phyloP scores from a whole-genome alignment of 2,797 vertebrate genomes.

The Cephalopachus bancanus region DNA sequence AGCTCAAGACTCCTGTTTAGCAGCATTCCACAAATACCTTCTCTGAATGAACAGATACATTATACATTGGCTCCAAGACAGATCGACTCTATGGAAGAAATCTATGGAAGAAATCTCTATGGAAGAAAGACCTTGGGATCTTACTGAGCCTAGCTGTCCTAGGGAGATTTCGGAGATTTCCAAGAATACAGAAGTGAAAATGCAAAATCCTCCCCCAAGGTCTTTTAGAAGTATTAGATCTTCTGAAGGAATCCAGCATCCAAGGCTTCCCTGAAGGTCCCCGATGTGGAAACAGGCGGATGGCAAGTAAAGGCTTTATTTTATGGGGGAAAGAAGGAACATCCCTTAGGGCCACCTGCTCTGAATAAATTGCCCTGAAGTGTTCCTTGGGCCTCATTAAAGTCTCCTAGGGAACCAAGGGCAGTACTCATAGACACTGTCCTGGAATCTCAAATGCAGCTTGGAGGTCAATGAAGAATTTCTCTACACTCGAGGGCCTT shows the following conservation, averaged over 20 bases:
- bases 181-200: background rate
- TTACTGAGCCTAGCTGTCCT: background rate
- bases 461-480: slow-evolving; percentile 10
- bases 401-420: background rate
- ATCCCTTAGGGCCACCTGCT: background rate
- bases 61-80: background rate
- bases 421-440: background rate
- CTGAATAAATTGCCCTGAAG: background rate
- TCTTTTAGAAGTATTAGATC: slow-evolving; percentile 15
- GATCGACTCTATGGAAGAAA: background rate
- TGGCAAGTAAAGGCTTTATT: background rate
- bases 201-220: background rate
- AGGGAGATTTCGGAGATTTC: background rate
- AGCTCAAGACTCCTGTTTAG: background rate
- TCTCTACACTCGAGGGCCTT: slow-evolving; percentile 4
- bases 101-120: background rate
- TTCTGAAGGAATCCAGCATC: background rate
- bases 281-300: background rate
- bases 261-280: background rate
- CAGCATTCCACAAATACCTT: background rate
- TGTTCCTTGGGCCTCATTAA: background rate
- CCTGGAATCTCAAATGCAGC: background rate
- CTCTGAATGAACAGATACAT: background rate
- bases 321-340: background rate
- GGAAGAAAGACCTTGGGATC: background rate